A percentile compares a stretch with the other conserved stretches of the same genome.
Conservation (phyloP, 2,113 vertebrate species). For the Prionailurus viverrinus region DNA sequence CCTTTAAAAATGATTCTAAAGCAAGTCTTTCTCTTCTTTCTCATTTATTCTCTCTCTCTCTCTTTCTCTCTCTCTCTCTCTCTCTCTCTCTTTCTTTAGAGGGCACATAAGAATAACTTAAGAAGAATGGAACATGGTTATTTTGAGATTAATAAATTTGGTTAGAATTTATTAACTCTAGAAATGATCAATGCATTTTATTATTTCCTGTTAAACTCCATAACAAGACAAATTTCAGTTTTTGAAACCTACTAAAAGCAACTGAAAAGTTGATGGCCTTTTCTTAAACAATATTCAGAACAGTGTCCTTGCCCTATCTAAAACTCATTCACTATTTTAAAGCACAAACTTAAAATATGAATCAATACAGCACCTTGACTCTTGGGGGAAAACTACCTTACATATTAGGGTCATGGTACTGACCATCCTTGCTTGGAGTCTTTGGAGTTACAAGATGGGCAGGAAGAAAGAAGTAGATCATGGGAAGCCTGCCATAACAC, state of each 20-base stretch:
- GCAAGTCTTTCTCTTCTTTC: not conserved
- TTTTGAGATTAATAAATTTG: constrained; percentile 48
- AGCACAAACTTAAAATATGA: constrained; percentile 35
- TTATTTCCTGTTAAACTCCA: not conserved
- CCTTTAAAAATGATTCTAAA: not conserved
- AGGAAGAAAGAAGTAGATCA: not conserved
- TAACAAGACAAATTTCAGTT: constrained; percentile 5
- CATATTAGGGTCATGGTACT: not conserved
- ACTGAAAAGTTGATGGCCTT: not conserved
- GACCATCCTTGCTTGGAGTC: accelerated
- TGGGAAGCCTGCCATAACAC: not conserved
- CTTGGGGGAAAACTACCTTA: not conserved
- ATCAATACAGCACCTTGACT: not conserved
- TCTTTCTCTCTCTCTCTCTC: no score
- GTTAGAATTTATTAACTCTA: not conserved
- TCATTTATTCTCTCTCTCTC: not conserved
- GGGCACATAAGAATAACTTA: not conserved
- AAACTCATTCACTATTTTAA: not conserved
- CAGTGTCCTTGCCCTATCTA: not conserved
- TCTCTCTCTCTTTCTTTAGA: no score
- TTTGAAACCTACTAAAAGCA: not conserved
- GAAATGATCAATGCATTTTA: not conserved
- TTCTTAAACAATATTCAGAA: not conserved
- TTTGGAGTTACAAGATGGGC: not conserved
- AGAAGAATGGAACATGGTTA: not conserved